Base-by-base conservation (phyloP, 2,888 invertebrate species). In the Orthosia gracilis region DNA sequence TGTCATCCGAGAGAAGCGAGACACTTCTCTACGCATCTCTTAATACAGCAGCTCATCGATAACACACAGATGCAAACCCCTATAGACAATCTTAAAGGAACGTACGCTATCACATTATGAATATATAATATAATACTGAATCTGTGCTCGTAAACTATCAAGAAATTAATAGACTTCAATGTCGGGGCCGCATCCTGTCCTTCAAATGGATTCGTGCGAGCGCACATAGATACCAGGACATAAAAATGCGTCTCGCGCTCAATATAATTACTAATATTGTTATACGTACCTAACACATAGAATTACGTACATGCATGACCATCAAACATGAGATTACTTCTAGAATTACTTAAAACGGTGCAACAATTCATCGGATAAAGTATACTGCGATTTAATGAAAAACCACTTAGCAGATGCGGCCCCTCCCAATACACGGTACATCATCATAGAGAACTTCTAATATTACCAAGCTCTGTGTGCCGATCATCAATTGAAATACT, bases 41-140 rank as follows among this genome's bases (percentile, higher is more conserved):
- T 50, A 81, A 68, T 58, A 80, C 7, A 9, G 40, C 40, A 40
- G 40, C 69, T 40, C 57, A 59, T 59, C 49, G 21, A 67, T 52
- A 68, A 67, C 49, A 82, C 69, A 74, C 63, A 77, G 75, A 74
- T 75, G 76, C 64, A 55, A 72, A 77, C 72, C 75, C 52, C 63
- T 76, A 77, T 64, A 73, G 76, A 84, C 62, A 84, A 68, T 67
- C 45, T 72, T 80, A 78, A 82, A 85, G 82, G 86, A 85, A 84
- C 77, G 84, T 82, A 73, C 69, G 66, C 74, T 85, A 85, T 85
- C 82, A 85, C 85, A 85, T 76, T 50, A 66, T 80, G 73, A 82
- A 71, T 78, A 75, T 70, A 74, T 73, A 66, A 54, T 65, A 73
- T 83, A 85, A 85, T 85, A 85, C 84, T 85, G 78, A 85, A 83